Conservation (phyloP, 1,140 invertebrate genomes). For the Aphelinus certus region DNA sequence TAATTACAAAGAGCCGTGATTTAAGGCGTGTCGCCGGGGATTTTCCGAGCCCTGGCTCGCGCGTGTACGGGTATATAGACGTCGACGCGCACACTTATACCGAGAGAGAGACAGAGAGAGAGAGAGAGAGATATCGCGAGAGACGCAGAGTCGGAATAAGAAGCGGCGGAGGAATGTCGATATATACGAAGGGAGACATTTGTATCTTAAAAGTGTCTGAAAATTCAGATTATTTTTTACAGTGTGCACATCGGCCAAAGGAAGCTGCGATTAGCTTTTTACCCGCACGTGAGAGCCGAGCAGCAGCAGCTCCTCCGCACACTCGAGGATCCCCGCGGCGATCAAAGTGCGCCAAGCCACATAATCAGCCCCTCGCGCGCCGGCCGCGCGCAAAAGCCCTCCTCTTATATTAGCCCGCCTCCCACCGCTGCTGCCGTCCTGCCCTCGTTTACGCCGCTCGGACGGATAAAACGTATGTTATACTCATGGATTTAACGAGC, state of each 20-base stretch:
- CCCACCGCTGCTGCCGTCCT: too few relatives aligned
- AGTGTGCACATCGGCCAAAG: conserved; percentile 67
- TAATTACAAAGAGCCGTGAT: conserved; percentile 68
- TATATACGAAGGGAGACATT: too few relatives aligned
- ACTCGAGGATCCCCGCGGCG: neutral
- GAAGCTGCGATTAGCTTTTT: conserved; percentile 62
- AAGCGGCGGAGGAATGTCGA: too few relatives aligned
- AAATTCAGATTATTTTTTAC: too few relatives aligned
- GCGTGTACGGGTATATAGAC: too few relatives aligned
- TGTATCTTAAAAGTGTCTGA: too few relatives aligned
- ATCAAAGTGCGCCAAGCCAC: conserved; percentile 16
- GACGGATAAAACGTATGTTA: neutral
- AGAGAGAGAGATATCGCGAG: too few relatives aligned
- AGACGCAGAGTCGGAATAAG: too few relatives aligned
- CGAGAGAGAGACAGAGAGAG: conserved; percentile 43
- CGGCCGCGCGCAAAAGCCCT: neutral
- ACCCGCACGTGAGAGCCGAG: conserved; percentile 29
- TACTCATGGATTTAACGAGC: too few relatives aligned
- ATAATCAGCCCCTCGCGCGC: neutral
- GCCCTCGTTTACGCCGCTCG: neutral
- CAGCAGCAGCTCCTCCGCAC: too few relatives aligned
- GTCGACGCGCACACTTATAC: conserved; percentile 7
- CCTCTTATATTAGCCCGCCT: too few relatives aligned
- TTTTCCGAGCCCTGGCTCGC: neutral
- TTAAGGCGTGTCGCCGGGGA: conserved; percentile 56